Evolutionary conservation across 2,888 invertebrate species (phyloP).

Genomic region (Spodoptera exigua): DNA sequence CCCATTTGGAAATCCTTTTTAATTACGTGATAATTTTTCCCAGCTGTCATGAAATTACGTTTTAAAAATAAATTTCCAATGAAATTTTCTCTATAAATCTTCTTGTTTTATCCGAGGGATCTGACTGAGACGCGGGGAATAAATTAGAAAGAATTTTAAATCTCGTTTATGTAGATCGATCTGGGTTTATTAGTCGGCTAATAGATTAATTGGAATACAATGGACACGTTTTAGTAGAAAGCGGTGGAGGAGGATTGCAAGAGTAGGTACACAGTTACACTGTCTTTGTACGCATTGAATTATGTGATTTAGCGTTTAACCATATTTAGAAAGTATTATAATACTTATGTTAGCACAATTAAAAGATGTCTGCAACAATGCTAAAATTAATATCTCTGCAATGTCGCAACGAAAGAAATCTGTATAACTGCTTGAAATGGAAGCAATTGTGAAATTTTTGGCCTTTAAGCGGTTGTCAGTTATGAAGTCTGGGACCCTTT

Average conservation of each 20-base stretch:
- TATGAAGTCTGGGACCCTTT: conserved; percentile 73
- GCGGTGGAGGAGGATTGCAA: no score
- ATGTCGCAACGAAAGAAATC: conserved; percentile 62
- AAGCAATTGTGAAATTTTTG: conserved; percentile 70
- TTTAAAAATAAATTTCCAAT: conserved; percentile 52
- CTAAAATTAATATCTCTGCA: conserved; percentile 45
- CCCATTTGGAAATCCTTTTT: conserved; percentile 51
- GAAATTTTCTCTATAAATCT: conserved; percentile 63
- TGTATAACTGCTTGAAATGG: conserved; percentile 63
- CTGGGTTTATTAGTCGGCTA: conserved; percentile 36
- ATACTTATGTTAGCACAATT: no score
- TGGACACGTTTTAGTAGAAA: conserved; percentile 6
- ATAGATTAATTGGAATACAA: conserved; percentile 30
- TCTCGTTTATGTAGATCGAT: conserved; percentile 53
- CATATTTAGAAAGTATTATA: no score
- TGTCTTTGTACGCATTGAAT: no score
- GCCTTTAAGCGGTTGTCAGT: conserved; percentile 69
- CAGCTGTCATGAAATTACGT: conserved; percentile 52
- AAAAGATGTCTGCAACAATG: conserved; percentile 10
- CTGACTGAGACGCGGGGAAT: conserved; percentile 55
- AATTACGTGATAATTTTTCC: conserved; percentile 58
- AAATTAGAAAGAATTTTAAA: conserved; percentile 57
- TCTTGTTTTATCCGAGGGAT: conserved; percentile 41
- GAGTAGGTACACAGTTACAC: no score
- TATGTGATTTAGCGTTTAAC: no score